Conservation (phyloP, 2,113 vertebrate species). For the Pseudopipra pipra region DNA sequence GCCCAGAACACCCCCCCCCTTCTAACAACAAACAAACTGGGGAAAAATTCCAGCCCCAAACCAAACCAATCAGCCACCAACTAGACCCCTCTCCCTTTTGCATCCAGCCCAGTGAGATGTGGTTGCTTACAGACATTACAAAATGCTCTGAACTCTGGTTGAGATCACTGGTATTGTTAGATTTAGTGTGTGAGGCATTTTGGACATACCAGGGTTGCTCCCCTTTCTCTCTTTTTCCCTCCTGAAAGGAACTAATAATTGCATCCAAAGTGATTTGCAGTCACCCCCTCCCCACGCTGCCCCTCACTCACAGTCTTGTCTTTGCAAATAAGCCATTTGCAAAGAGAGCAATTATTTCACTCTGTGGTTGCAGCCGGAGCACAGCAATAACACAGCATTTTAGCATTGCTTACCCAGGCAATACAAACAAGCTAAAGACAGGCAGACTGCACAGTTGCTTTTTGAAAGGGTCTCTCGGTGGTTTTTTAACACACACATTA, state of each 20-base stretch:
- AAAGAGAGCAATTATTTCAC: constrained; percentile 44
- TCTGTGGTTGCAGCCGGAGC: constrained; percentile 1
- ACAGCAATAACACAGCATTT: constrained; percentile 47
- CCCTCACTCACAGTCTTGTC: constrained; percentile 1
- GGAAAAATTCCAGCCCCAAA: neutral
- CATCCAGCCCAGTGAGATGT: constrained; percentile 19
- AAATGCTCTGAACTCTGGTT: constrained; percentile 72
- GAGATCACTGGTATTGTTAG: constrained; percentile 49
- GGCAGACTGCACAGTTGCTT: constrained; percentile 38
- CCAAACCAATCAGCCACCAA: neutral
- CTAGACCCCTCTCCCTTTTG: neutral
- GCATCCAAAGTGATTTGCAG: neutral
- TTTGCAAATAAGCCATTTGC: constrained; percentile 38
- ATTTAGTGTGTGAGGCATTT: constrained; percentile 46
- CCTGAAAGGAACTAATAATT: neutral
- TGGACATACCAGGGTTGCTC: constrained; percentile 21
- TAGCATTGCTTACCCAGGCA: constrained; percentile 43
- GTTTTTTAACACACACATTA: constrained; percentile 48
- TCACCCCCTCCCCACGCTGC: neutral
- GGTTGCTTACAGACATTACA: constrained; percentile 63
- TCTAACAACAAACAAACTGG: neutral
- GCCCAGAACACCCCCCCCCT: neutral
- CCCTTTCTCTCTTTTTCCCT: neutral
- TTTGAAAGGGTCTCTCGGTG: constrained; percentile 29
- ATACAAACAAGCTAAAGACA: constrained; percentile 54